A percentile compares a stretch with the other conserved stretches of the same genome.
These are phyloP conservation scores for Perdita meconis DNA, from an alignment of 2,888 invertebrate species.

Conservation along the genomic window DNA sequence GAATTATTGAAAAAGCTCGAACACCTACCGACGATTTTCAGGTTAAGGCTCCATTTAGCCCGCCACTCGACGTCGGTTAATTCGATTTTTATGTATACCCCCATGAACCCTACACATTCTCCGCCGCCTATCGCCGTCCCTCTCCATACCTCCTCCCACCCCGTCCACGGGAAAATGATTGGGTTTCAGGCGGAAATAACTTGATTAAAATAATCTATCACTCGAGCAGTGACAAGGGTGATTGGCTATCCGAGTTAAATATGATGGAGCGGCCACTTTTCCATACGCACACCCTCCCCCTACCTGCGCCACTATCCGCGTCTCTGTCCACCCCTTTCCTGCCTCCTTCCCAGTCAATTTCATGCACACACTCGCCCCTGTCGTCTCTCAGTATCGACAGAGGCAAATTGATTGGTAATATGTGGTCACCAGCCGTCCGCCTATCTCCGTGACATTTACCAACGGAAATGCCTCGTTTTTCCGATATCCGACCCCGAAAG, in stretches of 20 bases:
- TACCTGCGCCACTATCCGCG: neutral
- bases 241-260: conserved; percentile 77
- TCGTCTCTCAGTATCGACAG: conserved; percentile 70
- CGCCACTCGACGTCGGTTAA: conserved; percentile 48
- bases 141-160: conserved; percentile 16
- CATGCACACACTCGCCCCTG: conserved; percentile 7
- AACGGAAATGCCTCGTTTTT: conserved; percentile 73
- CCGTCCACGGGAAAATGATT: conserved; percentile 57
- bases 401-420: conserved; percentile 76
- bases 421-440: conserved; percentile 69
- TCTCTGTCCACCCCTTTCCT: conserved; percentile 18
- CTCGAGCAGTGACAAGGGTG: conserved; percentile 72
- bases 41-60: conserved; percentile 50
- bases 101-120: conserved; percentile 33
- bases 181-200: conserved; percentile 69
- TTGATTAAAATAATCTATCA: conserved; percentile 81
- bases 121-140: conserved; percentile 18
- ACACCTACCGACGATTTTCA: conserved; percentile 50
- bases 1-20: conserved; percentile 57
- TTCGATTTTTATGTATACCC: conserved; percentile 66
- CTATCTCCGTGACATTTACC: conserved; percentile 71
- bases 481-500: conserved; percentile 70
- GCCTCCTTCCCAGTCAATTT: conserved; percentile 22
- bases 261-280: conserved; percentile 74
- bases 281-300: conserved; percentile 42